These are phyloP conservation scores for Aethes cnicana DNA, from an alignment of 2,888 invertebrate genomes.

Conservation along the genomic window DNA sequence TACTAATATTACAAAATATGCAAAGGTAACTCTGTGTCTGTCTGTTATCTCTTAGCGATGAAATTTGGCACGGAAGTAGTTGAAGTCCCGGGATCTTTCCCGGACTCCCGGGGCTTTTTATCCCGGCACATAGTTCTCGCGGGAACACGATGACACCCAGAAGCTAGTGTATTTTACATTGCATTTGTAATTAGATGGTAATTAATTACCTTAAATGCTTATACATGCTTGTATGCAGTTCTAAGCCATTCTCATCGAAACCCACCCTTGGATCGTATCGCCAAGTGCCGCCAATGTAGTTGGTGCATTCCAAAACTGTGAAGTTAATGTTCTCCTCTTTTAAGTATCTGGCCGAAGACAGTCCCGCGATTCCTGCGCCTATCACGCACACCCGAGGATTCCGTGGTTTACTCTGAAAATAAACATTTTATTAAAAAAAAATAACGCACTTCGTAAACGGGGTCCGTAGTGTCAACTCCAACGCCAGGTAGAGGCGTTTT, in stretches of 20 bases:
- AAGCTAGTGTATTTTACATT: neutral
- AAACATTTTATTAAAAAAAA: neutral
- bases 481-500: constrained; percentile 3
- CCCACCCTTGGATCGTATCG: constrained; percentile 75
- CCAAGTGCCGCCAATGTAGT: constrained; percentile 72
- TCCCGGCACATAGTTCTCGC: no score
- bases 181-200: no score
- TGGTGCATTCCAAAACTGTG: constrained; percentile 65
- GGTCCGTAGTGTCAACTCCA: constrained; percentile 8
- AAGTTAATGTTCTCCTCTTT: constrained; percentile 64
- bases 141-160: no score
- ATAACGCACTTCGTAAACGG: neutral
- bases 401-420: constrained; percentile 29
- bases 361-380: constrained; percentile 70
- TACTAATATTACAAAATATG: no score
- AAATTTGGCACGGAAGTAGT: no score
- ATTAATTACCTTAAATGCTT: constrained; percentile 83
- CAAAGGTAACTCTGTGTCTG: no score
- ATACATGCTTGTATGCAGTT: constrained; percentile 87
- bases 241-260: constrained; percentile 79
- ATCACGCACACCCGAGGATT: constrained; percentile 64
- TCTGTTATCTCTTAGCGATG: no score
- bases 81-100: no score
- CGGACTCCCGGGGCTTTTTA: no score
- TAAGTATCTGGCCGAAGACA: constrained; percentile 64